Conservation (phyloP, 1,140 invertebrate genomes). For the Anthonomus grandis region DNA sequence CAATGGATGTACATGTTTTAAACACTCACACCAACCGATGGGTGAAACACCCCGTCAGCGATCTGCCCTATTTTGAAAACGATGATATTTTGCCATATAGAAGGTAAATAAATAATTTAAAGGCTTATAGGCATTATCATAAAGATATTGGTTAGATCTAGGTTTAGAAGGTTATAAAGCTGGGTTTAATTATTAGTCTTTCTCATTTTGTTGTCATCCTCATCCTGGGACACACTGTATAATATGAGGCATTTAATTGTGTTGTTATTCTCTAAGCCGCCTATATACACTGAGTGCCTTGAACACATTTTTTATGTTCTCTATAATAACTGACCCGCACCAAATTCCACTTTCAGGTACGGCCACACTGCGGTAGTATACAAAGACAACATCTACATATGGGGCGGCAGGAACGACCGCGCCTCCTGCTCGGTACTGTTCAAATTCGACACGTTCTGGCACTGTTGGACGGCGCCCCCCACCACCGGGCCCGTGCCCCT, state of each 20-base stretch:
- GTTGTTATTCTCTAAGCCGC: no score
- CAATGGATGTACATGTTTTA: slow-evolving; percentile 86
- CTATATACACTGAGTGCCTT: no score
- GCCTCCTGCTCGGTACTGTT: slow-evolving; percentile 75
- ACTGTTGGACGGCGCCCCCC: slow-evolving; percentile 64
- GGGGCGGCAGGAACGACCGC: slow-evolving; percentile 87
- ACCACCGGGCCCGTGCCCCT: slow-evolving; percentile 68
- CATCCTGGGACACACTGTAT: no score
- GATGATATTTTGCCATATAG: slow-evolving; percentile 47
- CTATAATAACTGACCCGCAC: no score
- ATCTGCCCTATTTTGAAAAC: slow-evolving; percentile 47
- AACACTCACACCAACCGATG: slow-evolving; percentile 69
- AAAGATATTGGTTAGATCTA: no score
- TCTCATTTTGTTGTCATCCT: no score
- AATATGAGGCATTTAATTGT: no score
- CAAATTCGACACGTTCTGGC: slow-evolving; percentile 71
- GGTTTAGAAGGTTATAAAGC: no score
- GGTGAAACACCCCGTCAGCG: slow-evolving; percentile 52
- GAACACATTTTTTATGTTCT: no score
- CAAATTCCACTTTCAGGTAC: slow-evolving; percentile 59
- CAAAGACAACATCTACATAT: slow-evolving; percentile 75
- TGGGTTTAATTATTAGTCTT: no score
- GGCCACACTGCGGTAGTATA: slow-evolving; percentile 84
- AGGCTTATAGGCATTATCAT: no score
- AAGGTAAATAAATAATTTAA: slow-evolving; percentile 30